Base-by-base conservation (phyloP, 2,113 vertebrate genomes). In the Copsychus sechellarum region DNA sequence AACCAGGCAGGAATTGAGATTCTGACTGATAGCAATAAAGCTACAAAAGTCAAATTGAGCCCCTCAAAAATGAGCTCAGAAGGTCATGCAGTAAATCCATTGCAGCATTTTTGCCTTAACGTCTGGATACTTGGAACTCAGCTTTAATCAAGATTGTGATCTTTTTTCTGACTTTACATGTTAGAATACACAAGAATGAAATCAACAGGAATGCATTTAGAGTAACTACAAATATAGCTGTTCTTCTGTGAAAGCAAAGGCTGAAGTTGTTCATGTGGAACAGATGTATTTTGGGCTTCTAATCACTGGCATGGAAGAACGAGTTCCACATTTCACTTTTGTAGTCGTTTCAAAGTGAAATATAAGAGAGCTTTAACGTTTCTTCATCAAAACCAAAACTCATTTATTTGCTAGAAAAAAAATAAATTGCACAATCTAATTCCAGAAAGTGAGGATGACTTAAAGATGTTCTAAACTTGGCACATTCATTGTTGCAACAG, bases 371-470 rank as follows among this genome's bases (percentile, higher is more conserved):
- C 88, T 82, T 60, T 42, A 94, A 47, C 10, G 5, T 89, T 89
- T 95, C 89, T 86, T 92, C 95, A 77, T 94, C 64, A 86, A 67
- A 92, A 95, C 53, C 76, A 92, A 96, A 65, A 72, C 71, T 43
- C 42, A 91, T 45, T 82, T 92, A 84, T 94, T 92, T 86, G 62
- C 73, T 85, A 86, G 92, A n/a, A 87, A 80, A 81, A 93, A 79
- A 56, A 15, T 28, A 81, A 77, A 81, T 98, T 98, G 97, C 97
- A 96, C 96, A 97, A 98, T 86, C 79, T 92, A 33, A 95, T 97
- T 97, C 95, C 98, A 98, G 98, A 97, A 98, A 98, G 96, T 82
- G 95, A 96, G 94, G 97, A 94, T 97, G 87, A 81, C 92, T 95
- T 96, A 92, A 74, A 90, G 90, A 91, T 71, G 69, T 89, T 95